phyloP scores from a whole-genome alignment of 92 coral and sea anemone species.

The Porites lobata region DNA sequence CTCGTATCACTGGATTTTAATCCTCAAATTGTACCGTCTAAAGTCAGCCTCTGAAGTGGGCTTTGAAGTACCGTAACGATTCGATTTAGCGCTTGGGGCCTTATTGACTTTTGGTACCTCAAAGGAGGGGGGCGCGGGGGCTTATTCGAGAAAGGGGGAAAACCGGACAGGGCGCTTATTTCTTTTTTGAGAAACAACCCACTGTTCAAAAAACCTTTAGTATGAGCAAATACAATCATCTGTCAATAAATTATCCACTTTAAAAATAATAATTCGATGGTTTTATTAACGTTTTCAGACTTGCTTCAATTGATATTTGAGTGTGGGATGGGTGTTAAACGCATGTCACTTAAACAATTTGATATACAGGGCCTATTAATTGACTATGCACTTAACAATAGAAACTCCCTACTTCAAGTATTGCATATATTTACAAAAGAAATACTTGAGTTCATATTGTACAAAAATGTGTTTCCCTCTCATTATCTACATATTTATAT shows the following conservation, averaged over 20 bases:
- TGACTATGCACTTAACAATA: neutral
- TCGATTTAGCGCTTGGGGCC: no score
- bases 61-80: no score
- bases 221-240: no score
- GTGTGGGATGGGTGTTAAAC: neutral
- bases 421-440: neutral
- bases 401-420: neutral
- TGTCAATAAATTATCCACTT: neutral
- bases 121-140: no score
- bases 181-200: no score
- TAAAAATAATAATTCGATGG: neutral
- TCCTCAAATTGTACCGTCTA: no score
- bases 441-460: neutral
- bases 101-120: no score
- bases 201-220: no score
- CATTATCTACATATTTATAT: conserved; percentile 19
- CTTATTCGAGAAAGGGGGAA: no score
- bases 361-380: neutral
- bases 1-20: no score
- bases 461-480: neutral
- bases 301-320: neutral
- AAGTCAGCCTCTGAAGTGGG: no score
- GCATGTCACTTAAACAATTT: neutral
- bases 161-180: no score
- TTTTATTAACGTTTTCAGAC: neutral